Evolutionary conservation across 2,113 vertebrate genomes (phyloP).

Genomic region (Corynorhinus townsendii): DNA sequence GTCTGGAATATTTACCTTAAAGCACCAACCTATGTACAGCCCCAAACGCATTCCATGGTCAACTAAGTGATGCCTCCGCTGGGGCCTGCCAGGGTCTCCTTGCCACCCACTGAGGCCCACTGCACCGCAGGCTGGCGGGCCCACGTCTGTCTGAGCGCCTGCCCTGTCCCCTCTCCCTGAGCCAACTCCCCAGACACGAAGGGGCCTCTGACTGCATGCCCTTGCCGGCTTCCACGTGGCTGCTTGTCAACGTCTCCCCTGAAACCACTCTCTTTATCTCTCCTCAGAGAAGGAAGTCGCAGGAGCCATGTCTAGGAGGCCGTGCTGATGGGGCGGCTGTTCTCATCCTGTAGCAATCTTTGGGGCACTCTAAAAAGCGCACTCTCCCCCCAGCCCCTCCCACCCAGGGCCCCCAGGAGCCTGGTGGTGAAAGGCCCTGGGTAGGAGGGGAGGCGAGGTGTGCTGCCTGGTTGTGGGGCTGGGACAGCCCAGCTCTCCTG

Average conservation of each 20-base stretch:
- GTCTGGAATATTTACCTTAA: background rate
- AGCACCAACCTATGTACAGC: background rate
- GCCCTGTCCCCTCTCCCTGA: background rate
- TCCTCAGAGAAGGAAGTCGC: background rate
- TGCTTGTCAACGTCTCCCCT: background rate
- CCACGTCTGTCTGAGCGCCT: background rate
- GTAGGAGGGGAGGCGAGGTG: background rate
- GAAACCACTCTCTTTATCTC: background rate
- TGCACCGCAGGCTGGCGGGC: no score
- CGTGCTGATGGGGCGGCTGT: background rate
- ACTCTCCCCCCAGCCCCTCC: no score
- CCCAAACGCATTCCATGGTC: background rate
- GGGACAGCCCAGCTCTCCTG: background rate
- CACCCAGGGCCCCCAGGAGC: background rate
- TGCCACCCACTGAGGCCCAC: fast-evolving
- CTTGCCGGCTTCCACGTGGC: background rate
- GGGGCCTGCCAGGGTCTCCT: background rate
- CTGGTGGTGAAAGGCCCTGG: background rate
- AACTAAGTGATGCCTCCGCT: background rate
- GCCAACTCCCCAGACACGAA: background rate
- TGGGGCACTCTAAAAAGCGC: background rate
- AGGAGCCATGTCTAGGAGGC: background rate
- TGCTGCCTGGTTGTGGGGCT: fast-evolving
- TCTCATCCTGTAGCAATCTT: background rate
- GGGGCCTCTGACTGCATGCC: background rate